Evolutionary conservation across 1,140 invertebrate species (phyloP).

Genomic region (Zaprionus capensis): DNA sequence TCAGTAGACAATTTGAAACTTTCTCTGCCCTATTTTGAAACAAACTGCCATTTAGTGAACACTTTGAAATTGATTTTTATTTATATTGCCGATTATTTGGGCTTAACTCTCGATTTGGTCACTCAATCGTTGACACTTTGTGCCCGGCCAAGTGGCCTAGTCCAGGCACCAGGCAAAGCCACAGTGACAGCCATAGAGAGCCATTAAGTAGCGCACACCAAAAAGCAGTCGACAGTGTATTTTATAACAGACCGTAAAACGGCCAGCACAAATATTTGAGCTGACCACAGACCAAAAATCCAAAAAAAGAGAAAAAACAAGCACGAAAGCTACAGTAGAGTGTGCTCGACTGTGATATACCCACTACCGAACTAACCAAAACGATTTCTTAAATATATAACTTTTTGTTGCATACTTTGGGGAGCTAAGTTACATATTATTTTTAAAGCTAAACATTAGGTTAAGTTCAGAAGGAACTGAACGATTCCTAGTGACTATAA

Average conservation of each 20-base stretch:
- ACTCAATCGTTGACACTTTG: constrained; percentile 3
- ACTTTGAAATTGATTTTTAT: background rate
- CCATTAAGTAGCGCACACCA: constrained; percentile 19
- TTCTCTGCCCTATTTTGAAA: background rate
- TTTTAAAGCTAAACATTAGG: too few species aligned
- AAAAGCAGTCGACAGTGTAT: constrained; percentile 26
- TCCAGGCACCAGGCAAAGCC: background rate
- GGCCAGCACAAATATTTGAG: constrained; percentile 43
- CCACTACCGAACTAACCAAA: too few species aligned
- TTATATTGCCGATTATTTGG: background rate
- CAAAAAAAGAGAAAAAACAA: background rate
- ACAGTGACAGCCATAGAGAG: constrained; percentile 14
- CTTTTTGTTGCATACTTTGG: too few species aligned
- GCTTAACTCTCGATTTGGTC: constrained; percentile 4
- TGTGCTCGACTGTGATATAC: too few species aligned
- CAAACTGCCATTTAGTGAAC: background rate
- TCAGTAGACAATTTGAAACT: background rate
- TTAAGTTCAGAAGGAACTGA: too few species aligned
- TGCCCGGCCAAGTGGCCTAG: background rate
- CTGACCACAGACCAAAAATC: constrained; percentile 20
- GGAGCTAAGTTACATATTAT: too few species aligned
- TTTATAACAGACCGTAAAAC: constrained; percentile 41
- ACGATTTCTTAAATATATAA: too few species aligned
- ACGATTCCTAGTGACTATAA: too few species aligned
- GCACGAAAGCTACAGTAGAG: background rate